These are phyloP conservation scores for Liopterus haemorrhoidalis DNA, from an alignment of 2,888 invertebrate species.

Conservation along the genomic window DNA sequence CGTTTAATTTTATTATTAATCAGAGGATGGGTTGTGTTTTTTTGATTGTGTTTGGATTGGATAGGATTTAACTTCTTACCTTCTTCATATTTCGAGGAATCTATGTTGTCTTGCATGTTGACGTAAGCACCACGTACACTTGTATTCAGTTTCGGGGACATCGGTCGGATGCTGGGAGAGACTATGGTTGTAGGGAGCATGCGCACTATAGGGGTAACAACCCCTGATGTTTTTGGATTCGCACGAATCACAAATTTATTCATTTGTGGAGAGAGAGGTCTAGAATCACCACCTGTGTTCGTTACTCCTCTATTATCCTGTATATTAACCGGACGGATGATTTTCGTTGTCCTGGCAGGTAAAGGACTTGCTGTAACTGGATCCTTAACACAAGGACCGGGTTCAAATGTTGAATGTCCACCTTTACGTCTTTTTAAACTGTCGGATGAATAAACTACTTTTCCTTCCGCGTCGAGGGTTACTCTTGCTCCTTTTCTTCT, in stretches of 20 bases:
- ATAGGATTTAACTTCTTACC: constrained; percentile 52
- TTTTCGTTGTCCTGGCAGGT: constrained; percentile 42
- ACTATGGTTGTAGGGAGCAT: constrained; percentile 60
- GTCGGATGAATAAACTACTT: constrained; percentile 82
- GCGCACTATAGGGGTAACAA: constrained; percentile 42
- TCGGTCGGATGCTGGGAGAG: constrained; percentile 48
- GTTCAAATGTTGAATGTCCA: constrained; percentile 80
- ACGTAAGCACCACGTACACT: constrained; percentile 59
- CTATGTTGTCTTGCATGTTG: constrained; percentile 62
- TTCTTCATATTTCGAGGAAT: constrained; percentile 57
- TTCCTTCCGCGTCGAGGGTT: constrained; percentile 77
- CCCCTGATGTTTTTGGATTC: constrained; percentile 36
- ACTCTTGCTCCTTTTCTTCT: constrained; percentile 68
- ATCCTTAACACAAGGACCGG: constrained; percentile 77
- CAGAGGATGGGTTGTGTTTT: constrained; percentile 39
- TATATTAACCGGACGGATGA: constrained; percentile 44
- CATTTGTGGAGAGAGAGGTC: constrained; percentile 58
- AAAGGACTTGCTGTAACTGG: constrained; percentile 50
- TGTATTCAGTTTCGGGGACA: constrained; percentile 42
- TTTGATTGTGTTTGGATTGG: constrained; percentile 14
- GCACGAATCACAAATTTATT: constrained; percentile 53
- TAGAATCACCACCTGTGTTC: constrained; percentile 33
- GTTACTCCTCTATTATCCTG: constrained; percentile 43
- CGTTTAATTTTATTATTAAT: constrained; percentile 58
- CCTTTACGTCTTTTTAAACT: constrained; percentile 74